Conservation (phyloP, 1,140 invertebrate genomes). For the Radopholus similis region DNA sequence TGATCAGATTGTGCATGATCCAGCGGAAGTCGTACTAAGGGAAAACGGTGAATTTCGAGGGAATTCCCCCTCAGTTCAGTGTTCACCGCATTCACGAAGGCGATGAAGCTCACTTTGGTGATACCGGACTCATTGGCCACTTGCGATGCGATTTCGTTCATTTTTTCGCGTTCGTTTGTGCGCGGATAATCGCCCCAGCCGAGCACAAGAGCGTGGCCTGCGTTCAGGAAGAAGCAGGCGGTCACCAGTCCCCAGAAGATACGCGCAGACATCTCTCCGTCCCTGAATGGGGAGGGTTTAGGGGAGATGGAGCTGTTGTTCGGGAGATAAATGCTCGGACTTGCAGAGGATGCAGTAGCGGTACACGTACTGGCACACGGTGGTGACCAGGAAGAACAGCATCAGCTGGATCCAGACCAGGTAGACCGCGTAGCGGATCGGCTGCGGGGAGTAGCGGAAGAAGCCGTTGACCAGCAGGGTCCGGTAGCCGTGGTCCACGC, state of each 20-base stretch:
- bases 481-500: no score
- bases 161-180: not conserved
- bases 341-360: no score
- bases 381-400: not conserved
- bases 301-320: not conserved
- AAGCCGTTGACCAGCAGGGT: not conserved
- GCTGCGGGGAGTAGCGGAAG: not conserved
- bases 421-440: constrained; percentile 1
- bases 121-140: not conserved
- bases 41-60: no score
- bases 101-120: no score
- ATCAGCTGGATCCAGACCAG: no score
- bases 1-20: not conserved
- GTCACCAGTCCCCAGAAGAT: not conserved
- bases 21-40: no score
- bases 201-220: not conserved
- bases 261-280: no score
- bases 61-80: no score
- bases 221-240: not conserved
- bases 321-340: not conserved
- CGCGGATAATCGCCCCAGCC: not conserved
- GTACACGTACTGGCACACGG: no score
- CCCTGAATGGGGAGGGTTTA: no score
- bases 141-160: not conserved
- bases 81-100: constrained; percentile 2